A percentile compares a stretch with the other conserved stretches of the same genome.
Evolutionary conservation across 2,888 invertebrate genomes (phyloP).

Genomic region (Tenodera sinensis): DNA sequence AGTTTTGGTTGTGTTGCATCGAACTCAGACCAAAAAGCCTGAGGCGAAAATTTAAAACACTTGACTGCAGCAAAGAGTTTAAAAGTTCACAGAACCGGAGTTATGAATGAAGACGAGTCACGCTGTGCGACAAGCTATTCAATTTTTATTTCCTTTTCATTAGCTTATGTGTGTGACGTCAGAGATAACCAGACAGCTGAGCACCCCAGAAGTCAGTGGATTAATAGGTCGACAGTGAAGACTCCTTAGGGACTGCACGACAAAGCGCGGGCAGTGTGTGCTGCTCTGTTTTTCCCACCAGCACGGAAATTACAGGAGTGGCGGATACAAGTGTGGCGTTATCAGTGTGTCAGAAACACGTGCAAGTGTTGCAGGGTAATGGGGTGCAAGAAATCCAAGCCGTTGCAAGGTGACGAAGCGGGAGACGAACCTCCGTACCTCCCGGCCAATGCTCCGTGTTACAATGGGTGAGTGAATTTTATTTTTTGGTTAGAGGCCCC

Average conservation of each 20-base stretch:
- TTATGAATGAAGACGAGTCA: neutral
- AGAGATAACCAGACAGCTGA: neutral
- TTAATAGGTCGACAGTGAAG: neutral
- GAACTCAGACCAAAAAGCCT: too few relatives aligned
- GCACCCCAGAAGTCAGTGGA: neutral
- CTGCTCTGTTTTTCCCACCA: neutral
- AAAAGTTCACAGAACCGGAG: too few relatives aligned
- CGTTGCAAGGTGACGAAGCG: neutral
- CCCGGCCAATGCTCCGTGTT: neutral
- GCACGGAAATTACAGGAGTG: neutral
- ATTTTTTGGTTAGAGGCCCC: neutral
- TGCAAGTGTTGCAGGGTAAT: neutral
- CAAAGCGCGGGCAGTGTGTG: neutral
- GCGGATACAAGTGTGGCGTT: neutral
- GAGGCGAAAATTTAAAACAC: too few relatives aligned
- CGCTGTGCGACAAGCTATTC: neutral
- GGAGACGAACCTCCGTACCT: neutral
- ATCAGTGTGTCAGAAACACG: neutral
- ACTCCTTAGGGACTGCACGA: neutral
- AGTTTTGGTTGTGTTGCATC: too few relatives aligned
- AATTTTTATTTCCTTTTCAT: neutral
- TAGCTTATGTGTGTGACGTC: neutral
- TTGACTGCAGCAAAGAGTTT: too few relatives aligned
- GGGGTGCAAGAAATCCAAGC: neutral
- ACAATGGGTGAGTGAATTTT: neutral